Percentiles rank a stretch among this genome's conserved stretches.
These are phyloP conservation scores for Acanthoscelides obtectus DNA, from an alignment of 2,888 invertebrate genomes.

Conservation along the genomic window DNA sequence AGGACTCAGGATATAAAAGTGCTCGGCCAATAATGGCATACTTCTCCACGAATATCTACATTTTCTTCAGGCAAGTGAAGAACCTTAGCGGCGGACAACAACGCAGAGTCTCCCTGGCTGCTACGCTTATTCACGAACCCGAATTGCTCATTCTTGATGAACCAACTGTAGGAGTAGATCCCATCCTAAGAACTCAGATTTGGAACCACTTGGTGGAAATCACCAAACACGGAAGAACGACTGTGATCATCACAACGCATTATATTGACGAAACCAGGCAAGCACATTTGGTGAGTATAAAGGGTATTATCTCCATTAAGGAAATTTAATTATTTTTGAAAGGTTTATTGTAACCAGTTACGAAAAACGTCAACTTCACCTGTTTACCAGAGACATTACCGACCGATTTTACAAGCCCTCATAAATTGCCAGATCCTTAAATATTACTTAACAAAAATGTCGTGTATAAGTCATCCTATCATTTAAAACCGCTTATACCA, in stretches of 20 bases:
- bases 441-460: neutral
- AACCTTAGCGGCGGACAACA: slow-evolving; percentile 77
- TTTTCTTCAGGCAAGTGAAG: slow-evolving; percentile 23
- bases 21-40: no score
- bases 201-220: slow-evolving; percentile 92
- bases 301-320: no score
- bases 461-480: neutral
- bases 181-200: slow-evolving; percentile 84
- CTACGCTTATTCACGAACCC: slow-evolving; percentile 83
- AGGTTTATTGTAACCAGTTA: no score
- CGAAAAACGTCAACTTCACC: no score
- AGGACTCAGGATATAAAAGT: no score
- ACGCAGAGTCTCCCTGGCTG: slow-evolving; percentile 82
- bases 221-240: slow-evolving; percentile 84
- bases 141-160: slow-evolving; percentile 87
- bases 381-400: no score
- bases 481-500: neutral
- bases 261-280: slow-evolving; percentile 94
- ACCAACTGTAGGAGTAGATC: slow-evolving; percentile 91
- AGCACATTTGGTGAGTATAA: slow-evolving; percentile 71
- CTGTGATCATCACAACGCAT: slow-evolving; percentile 89
- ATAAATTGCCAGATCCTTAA: neutral
- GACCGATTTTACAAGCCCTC: no score
- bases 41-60: no score
- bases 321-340: no score